Base-by-base conservation (phyloP, 2,888 invertebrate genomes). In the Stenichneumon culpator region DNA sequence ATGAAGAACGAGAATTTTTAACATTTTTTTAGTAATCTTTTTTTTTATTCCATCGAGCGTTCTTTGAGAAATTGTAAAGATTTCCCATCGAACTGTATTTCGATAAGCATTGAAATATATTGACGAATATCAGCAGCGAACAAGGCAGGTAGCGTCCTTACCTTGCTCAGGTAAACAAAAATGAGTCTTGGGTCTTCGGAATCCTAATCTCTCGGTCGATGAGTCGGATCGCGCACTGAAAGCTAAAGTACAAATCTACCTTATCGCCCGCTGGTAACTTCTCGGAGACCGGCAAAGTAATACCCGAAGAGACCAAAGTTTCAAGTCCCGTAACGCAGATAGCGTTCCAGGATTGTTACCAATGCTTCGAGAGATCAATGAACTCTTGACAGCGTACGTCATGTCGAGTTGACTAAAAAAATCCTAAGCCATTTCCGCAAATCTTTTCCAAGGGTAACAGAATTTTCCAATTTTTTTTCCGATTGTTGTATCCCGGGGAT, bases 331-430 rank as follows among this genome's bases (percentile, higher is more conserved):
- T 0, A 6, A 14, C 4, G 6, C 52, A 79, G 85, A 82, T 57
- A 25, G 63, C 79, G 52, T 22, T 1, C 7, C 3, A 22, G 50
- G 60, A 11, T 82, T 74, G 4, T 39, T 74, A 74, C 65, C 47
- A 74, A 69, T 57, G 16, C 44, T 22, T 28, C 60, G 32, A 6
- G 44, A 79, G 85, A 70, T 82, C 82, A 82, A 68, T 54, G 75
- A 85, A 80, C 85, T 82, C 60, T 68, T 54, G 54, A 68, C 39
- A 68, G 52, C 52, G 67, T 57, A 57, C 44, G 50, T 79, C 75
- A 44, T 22, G 25, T 52, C 22, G 52, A 65, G 57, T 72, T 67
- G 47, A 52, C 39, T 77, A 68, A 82, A 75, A 75, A 75, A 57
- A 54, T 77, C 60, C 73, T 79, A 72, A 16, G 72, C 67, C 54